Percentiles rank a stretch among this genome's conserved stretches.
Conservation (phyloP, 1,140 invertebrate genomes). For the Zophobas atratus region DNA sequence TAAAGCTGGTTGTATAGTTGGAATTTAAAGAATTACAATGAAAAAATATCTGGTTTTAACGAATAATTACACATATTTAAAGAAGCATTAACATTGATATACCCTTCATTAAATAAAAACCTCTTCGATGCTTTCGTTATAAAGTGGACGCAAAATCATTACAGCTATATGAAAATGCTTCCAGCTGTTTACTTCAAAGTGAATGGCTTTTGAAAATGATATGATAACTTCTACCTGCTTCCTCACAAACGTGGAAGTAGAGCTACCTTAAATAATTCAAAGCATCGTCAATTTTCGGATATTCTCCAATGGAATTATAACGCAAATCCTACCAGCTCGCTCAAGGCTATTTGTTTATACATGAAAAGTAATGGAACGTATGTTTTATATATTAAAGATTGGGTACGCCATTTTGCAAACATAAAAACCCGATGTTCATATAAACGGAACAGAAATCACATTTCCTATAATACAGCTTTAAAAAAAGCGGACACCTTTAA, state of each 20-base stretch:
- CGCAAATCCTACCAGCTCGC: slow-evolving; percentile 7
- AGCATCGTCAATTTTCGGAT: slow-evolving; percentile 22
- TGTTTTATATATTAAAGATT: slow-evolving; percentile 34
- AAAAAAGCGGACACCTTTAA: neutral
- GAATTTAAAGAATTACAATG: no score
- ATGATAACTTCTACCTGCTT: slow-evolving; percentile 18
- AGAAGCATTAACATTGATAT: slow-evolving; percentile 10
- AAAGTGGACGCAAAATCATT: slow-evolving; percentile 24
- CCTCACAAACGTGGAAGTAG: slow-evolving; percentile 9
- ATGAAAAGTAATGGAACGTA: slow-evolving; percentile 13
- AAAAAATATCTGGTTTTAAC: neutral
- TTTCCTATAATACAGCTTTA: neutral
- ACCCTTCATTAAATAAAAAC: slow-evolving; percentile 21
- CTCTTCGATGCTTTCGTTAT: slow-evolving; percentile 2
- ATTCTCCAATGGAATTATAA: slow-evolving; percentile 23
- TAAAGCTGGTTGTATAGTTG: no score
- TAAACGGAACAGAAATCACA: slow-evolving; percentile 5
- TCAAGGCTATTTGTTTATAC: slow-evolving; percentile 30
- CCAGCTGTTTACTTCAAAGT: slow-evolving; percentile 30
- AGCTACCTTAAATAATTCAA: slow-evolving; percentile 26
- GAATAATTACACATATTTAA: slow-evolving; percentile 14
- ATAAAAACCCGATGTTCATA: slow-evolving; percentile 5
- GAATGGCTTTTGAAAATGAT: slow-evolving; percentile 37
- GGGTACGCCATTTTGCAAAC: neutral
- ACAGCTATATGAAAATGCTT: slow-evolving; percentile 10